Evolutionary conservation across 2,888 invertebrate species (phyloP), one percentile per base, ranked within the genome.

Genomic region (Scaptomyza tumidula): DNA sequence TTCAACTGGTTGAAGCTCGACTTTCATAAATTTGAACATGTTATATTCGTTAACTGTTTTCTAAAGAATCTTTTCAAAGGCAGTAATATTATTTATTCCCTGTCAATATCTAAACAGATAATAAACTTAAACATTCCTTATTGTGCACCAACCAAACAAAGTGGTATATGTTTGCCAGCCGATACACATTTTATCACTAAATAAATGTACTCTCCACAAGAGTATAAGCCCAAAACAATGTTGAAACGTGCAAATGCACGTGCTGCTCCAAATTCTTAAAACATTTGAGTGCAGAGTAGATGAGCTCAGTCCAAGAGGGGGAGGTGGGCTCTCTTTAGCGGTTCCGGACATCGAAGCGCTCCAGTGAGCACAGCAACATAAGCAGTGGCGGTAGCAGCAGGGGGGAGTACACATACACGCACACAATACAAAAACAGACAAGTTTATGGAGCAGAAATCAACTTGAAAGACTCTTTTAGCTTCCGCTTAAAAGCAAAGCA

Each of bases 401-500:
- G 37, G n/a, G 33, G 67, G 58, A 37, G 37, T 35, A 13, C 10
- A 33, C 2, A 33, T 3, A 11, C n/a, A n/a, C 19, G 19, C 59
- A 58, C 59, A 76, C 68, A 79, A 70, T 62, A 88, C 74, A 57
- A 69, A 83, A 83, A 83, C 88, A 83, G 83, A 83, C 86, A 86
- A 83, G 86, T 83, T 83, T 83, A 83, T 83, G 83, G 88, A 83
- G 83, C 88, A 83, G 83, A 83, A 83, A 88, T 86, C 83, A 83
- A 83, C 71, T 88, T 83, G 77, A 86, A 83, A 83, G 87, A 88
- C 56, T 82, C 82, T 80, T 73, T 88, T 83, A 88, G 83, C 83
- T 83, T 88, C 88, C 88, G 83, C 84, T 71, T 79, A 75, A 70
- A 56, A 65, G 73, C 37, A 63, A 39, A 27, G 48, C 43, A 46